These are phyloP conservation scores for Lobophora halterata DNA, from an alignment of 2,888 invertebrate species.

Conservation along the genomic window DNA sequence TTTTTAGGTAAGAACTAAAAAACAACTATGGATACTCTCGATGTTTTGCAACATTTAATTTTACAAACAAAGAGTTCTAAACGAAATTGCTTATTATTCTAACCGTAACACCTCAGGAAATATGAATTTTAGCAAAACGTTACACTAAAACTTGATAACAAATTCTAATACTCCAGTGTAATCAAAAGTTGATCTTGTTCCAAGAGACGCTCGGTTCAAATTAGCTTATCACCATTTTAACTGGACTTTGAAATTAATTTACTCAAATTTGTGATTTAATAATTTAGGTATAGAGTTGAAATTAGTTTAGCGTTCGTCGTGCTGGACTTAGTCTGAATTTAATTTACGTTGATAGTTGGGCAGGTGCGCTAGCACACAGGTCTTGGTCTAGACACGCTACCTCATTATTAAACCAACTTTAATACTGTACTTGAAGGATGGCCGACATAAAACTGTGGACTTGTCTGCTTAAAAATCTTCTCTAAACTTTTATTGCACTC, in stretches of 20 bases:
- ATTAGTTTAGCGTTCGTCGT: conserved; percentile 4
- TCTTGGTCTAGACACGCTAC: conserved; percentile 64
- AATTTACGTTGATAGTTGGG: conserved; percentile 23
- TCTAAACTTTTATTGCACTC: no score
- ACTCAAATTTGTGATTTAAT: not conserved
- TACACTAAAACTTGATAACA: not conserved
- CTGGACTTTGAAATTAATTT: not conserved
- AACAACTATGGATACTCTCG: no score
- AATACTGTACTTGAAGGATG: conserved; percentile 42
- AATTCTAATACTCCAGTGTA: conserved; percentile 1
- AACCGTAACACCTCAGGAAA: conserved; percentile 1
- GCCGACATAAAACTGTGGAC: conserved; percentile 20
- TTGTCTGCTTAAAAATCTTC: not conserved
- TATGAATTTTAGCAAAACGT: conserved; percentile 2
- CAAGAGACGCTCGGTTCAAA: conserved; percentile 6
- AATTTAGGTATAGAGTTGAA: not conserved
- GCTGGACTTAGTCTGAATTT: conserved; percentile 20
- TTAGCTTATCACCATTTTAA: conserved; percentile 6
- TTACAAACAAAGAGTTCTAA: not conserved
- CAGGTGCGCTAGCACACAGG: conserved; percentile 26
- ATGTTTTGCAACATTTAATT: no score
- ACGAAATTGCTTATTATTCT: not conserved
- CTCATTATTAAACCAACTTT: conserved; percentile 66
- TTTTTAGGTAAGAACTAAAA: no score
- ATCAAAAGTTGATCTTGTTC: conserved; percentile 7